Base-by-base conservation (phyloP, 1,140 invertebrate genomes). In the Meteorus sp. region DNA sequence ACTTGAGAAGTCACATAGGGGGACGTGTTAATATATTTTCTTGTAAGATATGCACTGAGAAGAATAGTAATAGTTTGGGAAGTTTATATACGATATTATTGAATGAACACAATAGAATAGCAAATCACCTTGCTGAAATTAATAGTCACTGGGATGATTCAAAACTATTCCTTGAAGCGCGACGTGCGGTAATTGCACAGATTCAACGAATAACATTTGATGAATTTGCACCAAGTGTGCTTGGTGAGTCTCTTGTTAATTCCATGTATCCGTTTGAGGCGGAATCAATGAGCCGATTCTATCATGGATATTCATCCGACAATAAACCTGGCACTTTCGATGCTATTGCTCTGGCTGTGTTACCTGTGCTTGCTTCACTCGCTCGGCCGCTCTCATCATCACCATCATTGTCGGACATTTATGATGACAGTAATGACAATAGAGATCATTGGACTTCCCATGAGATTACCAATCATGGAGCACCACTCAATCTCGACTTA, bases 101-200 rank as follows among this genome's bases (percentile, higher is more conserved):
- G 9, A 77, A 85, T 37, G 90, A 95, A 72, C 93, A 97, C 72
- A 95, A 96, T 70, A 83, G 91, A 19, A 84, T 97, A 29, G 92
- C 91, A 1, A 82, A 86, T 0, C 83, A 85, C 60, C 73, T 97
- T 3, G 82, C 83, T 1, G 76, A 84, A 20, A 71, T 91, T 3
- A 95, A 97, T 73, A 83, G 86, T 0, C 90, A 93, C 70, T 97
- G 94, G 94, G 86, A 89, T 65, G 93, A 95, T 66, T 82, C 90
- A 43, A 85, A 84, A 13, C 66, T 94, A 0, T 95, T 91, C 76
- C 79, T 90, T 58, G 94, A 96, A 75, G 84, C 90, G 13, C 78
- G 86, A 68, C 79, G 89, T 65, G 88, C 93, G 27, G 83, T 95
- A 2, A 85, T 86, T 3, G 90, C 92, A 5, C 69, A 87, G 71